Conservation (phyloP, 2,888 invertebrate genomes). For the Agrochola lychnidis region DNA sequence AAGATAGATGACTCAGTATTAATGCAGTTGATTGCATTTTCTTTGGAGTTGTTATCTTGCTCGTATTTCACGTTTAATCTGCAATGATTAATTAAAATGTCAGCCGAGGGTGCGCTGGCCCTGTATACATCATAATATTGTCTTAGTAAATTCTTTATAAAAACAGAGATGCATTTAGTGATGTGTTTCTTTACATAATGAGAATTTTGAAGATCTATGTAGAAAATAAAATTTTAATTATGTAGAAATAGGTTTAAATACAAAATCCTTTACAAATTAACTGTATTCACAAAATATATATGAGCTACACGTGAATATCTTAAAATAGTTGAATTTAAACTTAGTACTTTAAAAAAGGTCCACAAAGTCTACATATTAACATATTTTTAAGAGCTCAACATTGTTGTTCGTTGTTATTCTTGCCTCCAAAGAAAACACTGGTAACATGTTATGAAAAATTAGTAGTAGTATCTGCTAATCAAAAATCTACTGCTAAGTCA, state of each 20-base stretch:
- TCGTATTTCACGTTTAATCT: conserved; percentile 87
- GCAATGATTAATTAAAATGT: conserved; percentile 87
- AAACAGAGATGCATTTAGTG: conserved; percentile 74
- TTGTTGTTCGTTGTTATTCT: not conserved
- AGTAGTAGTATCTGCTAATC: not conserved
- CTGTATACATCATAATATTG: conserved; percentile 83
- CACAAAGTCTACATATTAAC: not conserved
- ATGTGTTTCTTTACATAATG: not conserved
- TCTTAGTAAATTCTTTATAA: conserved; percentile 78
- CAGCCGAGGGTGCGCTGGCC: conserved; percentile 77
- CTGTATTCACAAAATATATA: not conserved
- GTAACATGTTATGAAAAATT: not conserved
- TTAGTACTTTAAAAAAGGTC: not conserved
- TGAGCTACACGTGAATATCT: not conserved
- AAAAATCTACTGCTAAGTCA: not conserved
- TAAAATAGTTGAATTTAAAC: not conserved
- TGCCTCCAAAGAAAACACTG: not conserved
- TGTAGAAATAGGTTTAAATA: not conserved
- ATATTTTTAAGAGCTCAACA: not conserved
- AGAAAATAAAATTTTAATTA: too few relatives aligned
- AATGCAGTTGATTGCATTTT: conserved; percentile 65
- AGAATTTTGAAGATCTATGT: not conserved
- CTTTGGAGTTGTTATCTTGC: conserved; percentile 75
- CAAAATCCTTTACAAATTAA: not conserved
- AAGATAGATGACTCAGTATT: conserved; percentile 51